Evolutionary conservation across 37 sponge, comb jelly and placozoan species (phyloP), one percentile per base, ranked within the genome.

Genomic region (Axinella damicornis): DNA sequence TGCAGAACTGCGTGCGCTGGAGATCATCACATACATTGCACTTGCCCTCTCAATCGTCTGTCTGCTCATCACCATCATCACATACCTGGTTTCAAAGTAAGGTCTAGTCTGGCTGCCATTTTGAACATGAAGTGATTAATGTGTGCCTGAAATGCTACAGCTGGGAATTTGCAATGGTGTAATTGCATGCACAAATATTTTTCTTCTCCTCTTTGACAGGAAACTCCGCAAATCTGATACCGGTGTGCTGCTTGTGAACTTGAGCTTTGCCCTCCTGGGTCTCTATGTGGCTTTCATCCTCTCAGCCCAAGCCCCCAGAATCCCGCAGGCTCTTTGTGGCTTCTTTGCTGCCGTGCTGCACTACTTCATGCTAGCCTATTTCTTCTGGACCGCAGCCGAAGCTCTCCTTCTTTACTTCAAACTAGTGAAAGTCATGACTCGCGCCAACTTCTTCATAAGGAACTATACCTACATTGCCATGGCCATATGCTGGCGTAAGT

Each of bases 11-110:
- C 30, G 36, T 59, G 71, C n/a, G 0, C 32, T 81, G 2, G 41
- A 74, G 36, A 46, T 83, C 63, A 85, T 90, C 54, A 80, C 75
- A 1, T 90, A 85, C 71, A 69, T 90, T 67, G 86, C 86, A 16
- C 28, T 56, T 2, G 60, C 41, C 20, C 21, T 90, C 34, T 85
- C 91, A 1, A 65, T 85, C 13, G 37, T 85, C 5, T 65, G 53
- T 30, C 81, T 90, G 9, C n/a, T 85, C 27, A 54, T 90, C 25
- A 76, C 77, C 14, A 58, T 90, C 14, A 24, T 76, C 19, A 80
- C 82, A 9, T 85, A 80, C 30, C 37, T 83, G 18, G 71, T 56
- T 41, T 63, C 80, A 33, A 85, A 39, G 91, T 90, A 39, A 76
- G 82, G 9, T 12, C 46, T 46, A 9, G 6, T 46, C 46, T 46